phyloP scores from a whole-genome alignment of 2,113 vertebrate species.

The Oncorhynchus nerka region DNA sequence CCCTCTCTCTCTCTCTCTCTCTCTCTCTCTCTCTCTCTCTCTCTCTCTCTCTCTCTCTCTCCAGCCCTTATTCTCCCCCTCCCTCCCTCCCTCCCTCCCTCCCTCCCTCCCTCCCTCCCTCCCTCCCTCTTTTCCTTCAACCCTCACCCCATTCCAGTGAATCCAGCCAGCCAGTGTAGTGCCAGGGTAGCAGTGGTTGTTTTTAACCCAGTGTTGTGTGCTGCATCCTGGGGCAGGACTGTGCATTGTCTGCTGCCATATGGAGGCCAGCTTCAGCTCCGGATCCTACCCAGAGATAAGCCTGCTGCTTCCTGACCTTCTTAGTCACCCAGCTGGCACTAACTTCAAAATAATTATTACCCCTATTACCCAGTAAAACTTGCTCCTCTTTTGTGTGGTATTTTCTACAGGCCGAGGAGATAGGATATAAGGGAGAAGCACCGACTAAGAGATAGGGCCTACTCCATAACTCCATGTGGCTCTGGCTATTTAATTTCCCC shows the following conservation, averaged over 20 bases:
- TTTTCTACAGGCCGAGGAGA: background rate
- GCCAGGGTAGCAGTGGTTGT: conserved; percentile 31
- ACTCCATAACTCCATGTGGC: no score
- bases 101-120: background rate
- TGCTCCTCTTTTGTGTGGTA: conserved; percentile 31
- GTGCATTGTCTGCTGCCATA: conserved; percentile 71
- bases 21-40: background rate
- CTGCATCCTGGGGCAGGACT: conserved; percentile 45
- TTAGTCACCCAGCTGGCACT: conserved; percentile 75
- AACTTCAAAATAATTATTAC: conserved; percentile 75
- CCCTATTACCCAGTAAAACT: conserved; percentile 67
- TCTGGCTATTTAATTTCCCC: no score
- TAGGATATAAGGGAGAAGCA: background rate
- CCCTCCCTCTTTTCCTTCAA: background rate
- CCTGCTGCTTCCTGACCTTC: conserved; percentile 74
- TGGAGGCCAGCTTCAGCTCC: conserved; percentile 57
- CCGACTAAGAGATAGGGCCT: background rate
- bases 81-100: no score
- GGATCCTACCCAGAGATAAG: conserved; percentile 64
- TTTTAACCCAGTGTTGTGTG: background rate
- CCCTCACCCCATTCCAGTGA: background rate
- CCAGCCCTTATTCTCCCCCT: no score
- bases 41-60: background rate
- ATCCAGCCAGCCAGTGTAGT: conserved; percentile 33
- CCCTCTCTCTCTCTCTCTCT: no score